These are phyloP conservation scores for Drosophila stalkeri DNA, from an alignment of 2,888 invertebrate species.

Conservation along the genomic window DNA sequence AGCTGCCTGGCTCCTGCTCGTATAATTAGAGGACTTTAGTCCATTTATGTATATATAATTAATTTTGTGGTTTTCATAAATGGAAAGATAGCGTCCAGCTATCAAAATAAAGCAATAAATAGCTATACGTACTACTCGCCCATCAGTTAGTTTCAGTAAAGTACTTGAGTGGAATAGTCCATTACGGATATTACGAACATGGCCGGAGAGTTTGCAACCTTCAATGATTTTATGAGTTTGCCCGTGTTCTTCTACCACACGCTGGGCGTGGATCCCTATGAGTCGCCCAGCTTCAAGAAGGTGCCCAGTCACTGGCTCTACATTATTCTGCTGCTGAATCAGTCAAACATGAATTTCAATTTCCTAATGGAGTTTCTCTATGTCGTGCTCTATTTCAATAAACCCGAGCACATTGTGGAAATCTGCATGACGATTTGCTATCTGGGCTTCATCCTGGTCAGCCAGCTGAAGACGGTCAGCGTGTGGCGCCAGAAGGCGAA, in stretches of 20 bases:
- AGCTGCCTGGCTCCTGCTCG: background rate
- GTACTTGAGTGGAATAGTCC: conserved; percentile 3
- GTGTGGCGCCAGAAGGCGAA: conserved; percentile 28
- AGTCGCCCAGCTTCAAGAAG: conserved; percentile 11
- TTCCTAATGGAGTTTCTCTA: conserved; percentile 21
- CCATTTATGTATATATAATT: background rate
- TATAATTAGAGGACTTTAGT: background rate
- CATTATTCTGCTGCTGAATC: conserved; percentile 19
- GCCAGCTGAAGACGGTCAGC: conserved; percentile 42
- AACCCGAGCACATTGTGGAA: conserved; percentile 34
- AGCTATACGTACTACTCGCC: background rate
- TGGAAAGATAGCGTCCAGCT: too few species aligned
- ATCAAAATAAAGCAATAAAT: background rate
- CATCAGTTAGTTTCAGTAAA: conserved; percentile 6
- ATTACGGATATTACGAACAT: background rate
- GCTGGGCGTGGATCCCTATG: conserved; percentile 46
- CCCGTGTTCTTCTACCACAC: conserved; percentile 47
- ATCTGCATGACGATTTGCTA: conserved; percentile 45
- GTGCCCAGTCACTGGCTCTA: conserved; percentile 31
- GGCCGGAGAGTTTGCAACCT: conserved; percentile 17
- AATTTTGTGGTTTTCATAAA: background rate
- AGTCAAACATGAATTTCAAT: conserved; percentile 24
- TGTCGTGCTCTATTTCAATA: conserved; percentile 22
- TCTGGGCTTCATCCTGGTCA: conserved; percentile 33
- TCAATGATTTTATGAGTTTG: conserved; percentile 54